Conservation (phyloP, 2,797 vertebrate genomes). For the Acanthis flammea region DNA sequence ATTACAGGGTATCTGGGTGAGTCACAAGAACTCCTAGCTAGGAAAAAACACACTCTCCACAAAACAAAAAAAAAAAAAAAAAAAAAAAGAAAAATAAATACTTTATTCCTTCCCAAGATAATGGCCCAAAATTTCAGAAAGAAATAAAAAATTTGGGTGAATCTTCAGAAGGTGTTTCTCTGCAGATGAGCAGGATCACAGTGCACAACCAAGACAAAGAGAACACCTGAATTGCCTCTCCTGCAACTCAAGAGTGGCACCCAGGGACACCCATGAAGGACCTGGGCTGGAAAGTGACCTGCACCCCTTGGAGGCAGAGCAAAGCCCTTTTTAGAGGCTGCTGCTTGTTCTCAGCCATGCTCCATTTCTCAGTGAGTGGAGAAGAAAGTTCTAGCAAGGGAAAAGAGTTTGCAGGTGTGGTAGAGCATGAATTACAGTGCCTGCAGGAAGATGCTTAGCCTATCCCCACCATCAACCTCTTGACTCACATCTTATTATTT, state of each 20-base stretch:
- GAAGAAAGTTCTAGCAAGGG: background rate
- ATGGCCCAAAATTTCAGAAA: background rate
- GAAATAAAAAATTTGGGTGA: background rate
- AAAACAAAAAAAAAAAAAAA: background rate
- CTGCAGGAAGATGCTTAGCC: background rate
- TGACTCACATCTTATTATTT: background rate
- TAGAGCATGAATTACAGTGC: too few relatives aligned
- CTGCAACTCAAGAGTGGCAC: background rate
- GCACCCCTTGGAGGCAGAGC: fast-evolving
- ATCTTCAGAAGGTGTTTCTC: background rate
- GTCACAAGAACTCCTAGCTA: background rate
- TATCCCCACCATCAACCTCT: background rate
- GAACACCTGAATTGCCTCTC: background rate
- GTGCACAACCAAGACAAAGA: background rate
- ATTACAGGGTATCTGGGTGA: background rate
- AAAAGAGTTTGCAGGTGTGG: background rate
- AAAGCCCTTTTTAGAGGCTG: background rate
- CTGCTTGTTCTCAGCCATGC: background rate
- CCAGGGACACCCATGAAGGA: background rate
- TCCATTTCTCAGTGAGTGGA: background rate
- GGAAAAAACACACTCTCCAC: background rate
- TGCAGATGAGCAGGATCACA: background rate
- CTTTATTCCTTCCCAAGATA: background rate
- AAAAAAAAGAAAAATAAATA: background rate
- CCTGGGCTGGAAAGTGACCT: background rate